These are phyloP conservation scores for Florisuga fusca DNA, from an alignment of 2,797 vertebrate genomes.

Conservation along the genomic window DNA sequence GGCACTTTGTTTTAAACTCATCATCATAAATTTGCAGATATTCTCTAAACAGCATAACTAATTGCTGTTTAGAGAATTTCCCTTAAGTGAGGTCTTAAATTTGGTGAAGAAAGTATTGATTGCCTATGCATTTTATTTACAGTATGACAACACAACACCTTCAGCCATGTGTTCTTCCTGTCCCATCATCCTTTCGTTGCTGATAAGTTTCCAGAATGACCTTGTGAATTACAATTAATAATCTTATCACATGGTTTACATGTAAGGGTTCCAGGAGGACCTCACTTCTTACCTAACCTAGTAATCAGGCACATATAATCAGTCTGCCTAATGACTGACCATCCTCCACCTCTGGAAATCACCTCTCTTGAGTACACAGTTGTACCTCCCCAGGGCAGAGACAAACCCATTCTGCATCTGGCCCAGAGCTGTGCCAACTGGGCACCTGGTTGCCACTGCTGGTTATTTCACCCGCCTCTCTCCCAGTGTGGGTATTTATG, in stretches of 20 bases:
- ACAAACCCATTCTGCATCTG: accelerated
- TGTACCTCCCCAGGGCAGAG: background rate
- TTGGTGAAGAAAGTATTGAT: background rate
- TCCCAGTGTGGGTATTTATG: background rate
- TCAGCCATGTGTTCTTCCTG: background rate
- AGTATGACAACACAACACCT: background rate
- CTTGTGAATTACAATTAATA: background rate
- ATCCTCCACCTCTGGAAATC: background rate
- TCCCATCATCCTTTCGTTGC: background rate
- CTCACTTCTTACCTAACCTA: background rate
- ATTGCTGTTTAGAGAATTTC: background rate
- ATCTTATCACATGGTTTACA: accelerated
- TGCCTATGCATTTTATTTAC: background rate
- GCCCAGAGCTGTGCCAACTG: background rate
- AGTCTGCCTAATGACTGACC: background rate
- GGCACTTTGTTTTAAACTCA: background rate
- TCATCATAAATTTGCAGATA: background rate
- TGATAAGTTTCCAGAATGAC: background rate
- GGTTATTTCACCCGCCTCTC: background rate
- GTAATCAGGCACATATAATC: background rate
- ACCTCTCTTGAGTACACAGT: accelerated
- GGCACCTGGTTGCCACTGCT: background rate
- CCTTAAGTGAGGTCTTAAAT: background rate
- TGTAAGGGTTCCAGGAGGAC: background rate
- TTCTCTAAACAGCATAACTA: background rate